A percentile compares a stretch with the other conserved stretches of the same genome.
phyloP scores from a whole-genome alignment of 2,113 vertebrate species.

The Morone saxatilis region DNA sequence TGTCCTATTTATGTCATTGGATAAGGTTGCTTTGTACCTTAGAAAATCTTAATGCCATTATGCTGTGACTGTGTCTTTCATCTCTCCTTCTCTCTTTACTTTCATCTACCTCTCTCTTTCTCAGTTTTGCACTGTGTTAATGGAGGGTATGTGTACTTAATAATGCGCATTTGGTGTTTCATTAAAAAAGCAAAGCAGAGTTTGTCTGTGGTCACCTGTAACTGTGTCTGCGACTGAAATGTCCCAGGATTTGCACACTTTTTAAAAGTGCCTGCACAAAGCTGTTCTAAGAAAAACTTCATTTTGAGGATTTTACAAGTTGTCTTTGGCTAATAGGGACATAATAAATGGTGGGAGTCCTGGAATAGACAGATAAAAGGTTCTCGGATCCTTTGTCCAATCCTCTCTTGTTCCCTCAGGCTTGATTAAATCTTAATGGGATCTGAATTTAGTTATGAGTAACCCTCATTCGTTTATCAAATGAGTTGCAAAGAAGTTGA shows the following conservation, averaged over 20 bases:
- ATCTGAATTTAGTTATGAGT: constrained; percentile 39
- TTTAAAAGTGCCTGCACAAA: neutral
- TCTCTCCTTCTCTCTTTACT: constrained; percentile 3
- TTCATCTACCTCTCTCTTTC: constrained; percentile 37
- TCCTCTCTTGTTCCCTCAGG: neutral
- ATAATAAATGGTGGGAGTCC: neutral
- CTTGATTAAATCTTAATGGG: constrained; percentile 54
- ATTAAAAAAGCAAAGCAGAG: constrained; percentile 32
- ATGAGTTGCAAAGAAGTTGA: neutral
- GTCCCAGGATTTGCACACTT: neutral
- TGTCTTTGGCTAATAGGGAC: constrained; percentile 10
- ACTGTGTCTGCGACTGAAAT: neutral
- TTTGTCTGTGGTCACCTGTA: constrained; percentile 26
- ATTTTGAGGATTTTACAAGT: neutral
- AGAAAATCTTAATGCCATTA: constrained; percentile 29
- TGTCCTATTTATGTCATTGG: constrained; percentile 44
- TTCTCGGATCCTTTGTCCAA: constrained; percentile 9
- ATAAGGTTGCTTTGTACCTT: constrained; percentile 23
- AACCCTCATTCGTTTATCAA: constrained; percentile 34
- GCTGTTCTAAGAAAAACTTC: neutral
- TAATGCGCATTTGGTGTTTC: constrained; percentile 53
- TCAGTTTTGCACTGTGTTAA: constrained; percentile 17
- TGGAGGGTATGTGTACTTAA: constrained; percentile 28
- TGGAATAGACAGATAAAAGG: constrained; percentile 15
- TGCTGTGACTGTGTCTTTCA: constrained; percentile 30